Evolutionary conservation across 2,797 vertebrate species (phyloP).

Genomic region (Mormyrus hasselquistii): DNA sequence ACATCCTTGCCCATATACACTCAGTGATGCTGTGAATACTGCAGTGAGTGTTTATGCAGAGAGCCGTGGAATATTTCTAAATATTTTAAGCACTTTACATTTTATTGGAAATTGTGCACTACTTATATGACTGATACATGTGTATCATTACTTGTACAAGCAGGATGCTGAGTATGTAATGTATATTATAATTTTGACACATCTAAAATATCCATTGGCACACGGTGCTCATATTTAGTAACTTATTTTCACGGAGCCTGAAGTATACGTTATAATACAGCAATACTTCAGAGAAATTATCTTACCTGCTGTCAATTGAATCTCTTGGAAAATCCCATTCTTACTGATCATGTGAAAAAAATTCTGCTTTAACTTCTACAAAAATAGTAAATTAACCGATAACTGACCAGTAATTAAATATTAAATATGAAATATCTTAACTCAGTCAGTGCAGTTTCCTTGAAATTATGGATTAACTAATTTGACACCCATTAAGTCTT

Average conservation of each 20-base stretch:
- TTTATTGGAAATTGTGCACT: constrained; percentile 15
- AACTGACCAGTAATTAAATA: constrained; percentile 53
- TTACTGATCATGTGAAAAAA: neutral
- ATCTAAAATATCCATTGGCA: constrained; percentile 1
- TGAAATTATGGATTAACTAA: constrained; percentile 15
- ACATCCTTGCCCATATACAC: constrained; percentile 41
- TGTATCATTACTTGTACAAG: constrained; percentile 34
- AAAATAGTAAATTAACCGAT: constrained; percentile 35
- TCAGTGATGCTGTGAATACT: constrained; percentile 41
- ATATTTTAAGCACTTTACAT: neutral
- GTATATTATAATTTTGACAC: constrained; percentile 6
- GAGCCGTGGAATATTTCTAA: constrained; percentile 30
- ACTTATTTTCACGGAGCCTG: neutral
- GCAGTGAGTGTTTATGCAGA: constrained; percentile 43
- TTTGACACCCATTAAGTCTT: constrained; percentile 39
- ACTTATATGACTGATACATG: constrained; percentile 33
- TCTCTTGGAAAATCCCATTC: constrained; percentile 8
- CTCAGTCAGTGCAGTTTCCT: constrained; percentile 52
- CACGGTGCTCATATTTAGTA: neutral
- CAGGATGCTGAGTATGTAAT: constrained; percentile 41
- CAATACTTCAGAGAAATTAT: constrained; percentile 5
- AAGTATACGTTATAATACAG: constrained; percentile 17
- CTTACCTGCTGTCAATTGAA: neutral
- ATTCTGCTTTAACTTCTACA: constrained; percentile 24
- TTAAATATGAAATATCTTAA: constrained; percentile 56